Evolutionary conservation across 2,113 vertebrate genomes (phyloP), one percentile per base, ranked within the genome.

Genomic region (Sclerurus mexicanus): DNA sequence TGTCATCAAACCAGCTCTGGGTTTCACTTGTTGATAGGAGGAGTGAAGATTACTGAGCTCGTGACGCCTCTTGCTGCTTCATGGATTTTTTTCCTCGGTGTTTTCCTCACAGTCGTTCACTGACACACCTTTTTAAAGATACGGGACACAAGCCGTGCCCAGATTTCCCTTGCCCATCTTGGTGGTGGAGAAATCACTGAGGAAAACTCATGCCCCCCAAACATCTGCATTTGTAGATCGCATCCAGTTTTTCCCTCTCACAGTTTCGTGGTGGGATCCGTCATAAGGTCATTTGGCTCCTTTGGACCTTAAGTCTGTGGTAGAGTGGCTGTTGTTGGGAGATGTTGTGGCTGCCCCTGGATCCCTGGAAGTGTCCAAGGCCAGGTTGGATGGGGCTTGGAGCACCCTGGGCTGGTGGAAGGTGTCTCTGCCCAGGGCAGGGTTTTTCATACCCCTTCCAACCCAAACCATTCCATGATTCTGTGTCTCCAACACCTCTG

Each of bases 171-270:
- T 37, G 9, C 16, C 60, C n/a, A 3, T 25, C 46, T 49, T 25
- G 8, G 3, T 10, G 14, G 4, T 18, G 20, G 37, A 50, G 50
- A 50, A 85, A 39, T 23, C 30, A 33, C 30, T 0, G 0, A 28
- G 55, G 71, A 72, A 52, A 50, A 4, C 64, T 56, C 49, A 1
- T 59, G 25, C 56, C 35, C 76, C 67, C 71, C 35, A 16, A 47
- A 37, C 13, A 4, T 30, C 87, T 25, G 4, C 8, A 3, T 30
- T 55, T 24, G 8, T 31, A 23, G 25, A 27, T 30, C 21, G 12
- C 16, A 3, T 15, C 14, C 33, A 8, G 0, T 23, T 79, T 77
- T 40, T 9, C 7, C 33, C 10, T 37, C 53, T 74, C 50, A 46
- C 24, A 18, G 14, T 33, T 59, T 33, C 56, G 49, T 23, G 10